These are phyloP conservation scores for Adelphocoris suturalis DNA, from an alignment of 2,888 invertebrate species.

Conservation along the genomic window DNA sequence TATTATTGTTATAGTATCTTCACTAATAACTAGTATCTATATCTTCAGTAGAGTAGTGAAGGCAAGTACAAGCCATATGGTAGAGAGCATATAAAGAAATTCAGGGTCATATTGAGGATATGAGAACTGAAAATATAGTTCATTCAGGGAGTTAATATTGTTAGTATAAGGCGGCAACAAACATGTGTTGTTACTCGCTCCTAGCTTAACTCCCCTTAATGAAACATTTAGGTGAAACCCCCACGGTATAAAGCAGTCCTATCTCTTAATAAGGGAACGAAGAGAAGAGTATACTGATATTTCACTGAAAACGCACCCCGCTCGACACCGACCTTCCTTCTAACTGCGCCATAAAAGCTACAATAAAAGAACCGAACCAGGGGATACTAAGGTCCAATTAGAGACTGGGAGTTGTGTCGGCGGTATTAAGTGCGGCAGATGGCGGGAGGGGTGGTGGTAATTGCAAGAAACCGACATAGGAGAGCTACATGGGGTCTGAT, in stretches of 20 bases:
- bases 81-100: not conserved
- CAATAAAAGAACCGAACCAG: constrained; percentile 68
- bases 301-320: constrained; percentile 52
- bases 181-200: constrained; percentile 64
- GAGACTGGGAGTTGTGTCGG: constrained; percentile 69
- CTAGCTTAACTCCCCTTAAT: constrained; percentile 58
- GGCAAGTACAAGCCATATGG: too few relatives aligned
- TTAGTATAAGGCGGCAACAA: constrained; percentile 47
- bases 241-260: constrained; percentile 64
- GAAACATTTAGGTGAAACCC: constrained; percentile 63
- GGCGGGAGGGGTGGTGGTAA: constrained; percentile 58
- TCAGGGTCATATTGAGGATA: not conserved
- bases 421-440: constrained; percentile 67
- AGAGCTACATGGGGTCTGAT: constrained; percentile 31
- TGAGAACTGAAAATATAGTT: not conserved
- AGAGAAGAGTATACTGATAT: constrained; percentile 62
- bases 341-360: constrained; percentile 70
- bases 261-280: constrained; percentile 66
- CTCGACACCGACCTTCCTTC: constrained; percentile 45
- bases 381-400: constrained; percentile 70
- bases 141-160: constrained; percentile 36
- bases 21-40: too few relatives aligned
- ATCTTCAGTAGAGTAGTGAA: too few relatives aligned
- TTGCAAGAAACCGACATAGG: constrained; percentile 55
- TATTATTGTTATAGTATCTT: too few relatives aligned